phyloP scores from a whole-genome alignment of 2,797 vertebrate genomes.

The Aeoliscus strigatus region DNA sequence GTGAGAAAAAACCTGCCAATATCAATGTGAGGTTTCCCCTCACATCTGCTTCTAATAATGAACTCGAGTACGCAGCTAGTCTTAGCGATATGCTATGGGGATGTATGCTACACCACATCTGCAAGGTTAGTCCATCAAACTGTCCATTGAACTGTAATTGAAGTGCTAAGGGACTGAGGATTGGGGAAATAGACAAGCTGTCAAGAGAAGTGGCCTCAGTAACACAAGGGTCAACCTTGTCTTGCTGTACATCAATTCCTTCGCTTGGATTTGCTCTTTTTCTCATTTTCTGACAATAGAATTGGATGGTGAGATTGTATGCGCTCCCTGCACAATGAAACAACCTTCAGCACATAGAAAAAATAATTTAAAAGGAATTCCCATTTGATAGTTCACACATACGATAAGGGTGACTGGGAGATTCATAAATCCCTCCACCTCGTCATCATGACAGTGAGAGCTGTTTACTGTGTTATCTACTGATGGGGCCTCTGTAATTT shows the following conservation, averaged over 20 bases:
- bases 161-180: conserved; percentile 9
- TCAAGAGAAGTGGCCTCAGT: conserved; percentile 21
- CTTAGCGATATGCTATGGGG: too few species aligned
- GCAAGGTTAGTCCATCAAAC: conserved; percentile 18
- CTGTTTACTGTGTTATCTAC: too few species aligned
- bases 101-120: conserved; percentile 8
- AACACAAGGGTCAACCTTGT: conserved; percentile 39
- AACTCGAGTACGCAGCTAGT: too few species aligned
- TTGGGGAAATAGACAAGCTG: conserved; percentile 19
- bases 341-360: conserved; percentile 12
- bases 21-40: too few species aligned
- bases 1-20: too few species aligned
- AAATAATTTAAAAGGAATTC: conserved; percentile 5
- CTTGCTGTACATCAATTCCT: conserved; percentile 43
- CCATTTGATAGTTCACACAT: conserved; percentile 7
- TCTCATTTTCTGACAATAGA: conserved; percentile 45
- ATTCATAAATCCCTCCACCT: too few species aligned
- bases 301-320: conserved; percentile 17
- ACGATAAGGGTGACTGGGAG: too few species aligned
- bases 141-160: conserved; percentile 22
- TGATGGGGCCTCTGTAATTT: too few species aligned
- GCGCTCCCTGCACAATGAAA: conserved; percentile 12
- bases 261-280: conserved; percentile 30
- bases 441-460: too few species aligned
- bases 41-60: too few species aligned